Base-by-base conservation (phyloP, 2,888 invertebrate genomes). In the Leptopterna dolabrata region DNA sequence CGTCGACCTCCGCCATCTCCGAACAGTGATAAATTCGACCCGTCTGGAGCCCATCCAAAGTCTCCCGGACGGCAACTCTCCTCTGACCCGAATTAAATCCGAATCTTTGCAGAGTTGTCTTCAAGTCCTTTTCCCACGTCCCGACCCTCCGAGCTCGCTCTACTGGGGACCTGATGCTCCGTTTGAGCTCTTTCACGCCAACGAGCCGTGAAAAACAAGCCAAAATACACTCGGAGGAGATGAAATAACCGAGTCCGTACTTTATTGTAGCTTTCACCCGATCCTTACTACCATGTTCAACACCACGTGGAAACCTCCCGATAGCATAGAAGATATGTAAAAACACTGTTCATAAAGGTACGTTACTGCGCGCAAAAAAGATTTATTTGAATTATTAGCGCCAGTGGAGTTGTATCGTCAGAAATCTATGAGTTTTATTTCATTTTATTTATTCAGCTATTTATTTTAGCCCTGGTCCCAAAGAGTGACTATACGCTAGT, bases 31-130 rank as follows among this genome's bases (percentile, higher is more conserved):
- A 73, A 73, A 73, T 73, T 73, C 73, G 71, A 71, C 29, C 71
- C 71, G 73, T 73, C 73, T 73, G 73, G 73, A 73, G 73, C 73
- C 41, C 73, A 19, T 73, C 73, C 73, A 73, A 73, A 73, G 41
- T 3, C n/a, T 11, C 36, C 36, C 36, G 9, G 73, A 30, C 16
- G 29, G 29, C 36, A 73, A 14, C 73, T 30, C 73, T 73, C 73
- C 73, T 73, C 41, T 73, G 73, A 73, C 73, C 73, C 29, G 73
- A 73, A 73, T 73, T 73, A 73, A 73, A 73, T 73, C 73, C 73
- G 73, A 73, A 41, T 73, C 73, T 73, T 73, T 73, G 36, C 73
- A 19, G 36, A 73, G 73, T 73, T 36, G 73, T 73, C 73, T 73
- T 30, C 73, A 73, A 73, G 73, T 73, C 36, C 63, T 63, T 63